A percentile compares a stretch with the other conserved stretches of the same genome.
Evolutionary conservation across 2,888 invertebrate species (phyloP).

Genomic region (Microdon myrmicae): DNA sequence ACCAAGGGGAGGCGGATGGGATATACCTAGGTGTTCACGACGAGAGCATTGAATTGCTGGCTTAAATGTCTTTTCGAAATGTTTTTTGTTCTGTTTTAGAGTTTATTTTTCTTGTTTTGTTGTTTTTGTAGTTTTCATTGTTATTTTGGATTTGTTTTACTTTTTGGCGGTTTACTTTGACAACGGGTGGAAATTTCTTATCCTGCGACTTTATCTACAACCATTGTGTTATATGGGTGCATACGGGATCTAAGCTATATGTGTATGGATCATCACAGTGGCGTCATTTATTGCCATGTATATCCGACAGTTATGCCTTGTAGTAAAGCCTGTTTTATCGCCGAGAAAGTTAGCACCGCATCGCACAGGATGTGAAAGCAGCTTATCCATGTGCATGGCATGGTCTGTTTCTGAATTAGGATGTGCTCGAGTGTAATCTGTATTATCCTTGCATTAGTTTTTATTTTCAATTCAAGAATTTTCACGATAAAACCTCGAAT

Average conservation of each 20-base stretch:
- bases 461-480: conserved; percentile 46
- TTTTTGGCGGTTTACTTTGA: conserved; percentile 33
- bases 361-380: conserved; percentile 9
- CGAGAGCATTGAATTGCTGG: conserved; percentile 21
- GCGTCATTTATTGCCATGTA: conserved; percentile 50
- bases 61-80: conserved; percentile 30
- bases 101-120: neutral
- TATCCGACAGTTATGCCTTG: conserved; percentile 48
- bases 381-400: conserved; percentile 38
- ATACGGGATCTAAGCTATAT: neutral
- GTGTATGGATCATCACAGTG: conserved; percentile 46
- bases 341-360: conserved; percentile 23
- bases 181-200: conserved; percentile 31
- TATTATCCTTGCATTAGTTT: conserved; percentile 47
- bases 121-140: neutral
- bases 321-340: conserved; percentile 49
- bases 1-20: too few species aligned
- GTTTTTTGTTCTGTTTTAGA: conserved; percentile 21
- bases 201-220: conserved; percentile 31
- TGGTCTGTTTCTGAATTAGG: conserved; percentile 46
- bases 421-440: conserved; percentile 49
- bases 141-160: conserved; percentile 17
- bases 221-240: neutral
- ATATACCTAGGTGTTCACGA: conserved; percentile 1
- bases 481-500: conserved; percentile 37